Base-by-base conservation (phyloP, 2,888 invertebrate genomes). In the Automeris io region DNA sequence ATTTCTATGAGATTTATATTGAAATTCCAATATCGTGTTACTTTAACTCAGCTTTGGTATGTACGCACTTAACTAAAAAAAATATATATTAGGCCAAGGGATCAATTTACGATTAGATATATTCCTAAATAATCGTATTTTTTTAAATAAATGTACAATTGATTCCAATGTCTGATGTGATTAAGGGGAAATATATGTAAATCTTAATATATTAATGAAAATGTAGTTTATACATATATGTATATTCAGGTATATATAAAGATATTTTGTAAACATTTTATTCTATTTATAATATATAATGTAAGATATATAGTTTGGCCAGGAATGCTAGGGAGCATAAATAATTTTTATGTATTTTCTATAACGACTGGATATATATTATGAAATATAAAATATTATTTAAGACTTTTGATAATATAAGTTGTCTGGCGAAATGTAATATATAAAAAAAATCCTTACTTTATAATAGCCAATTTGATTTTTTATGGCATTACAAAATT, bases 101-200 rank as follows among this genome's bases (percentile, higher is more conserved):
- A 76, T 67, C 73, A 73, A 75, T 53, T 62, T 55, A 51, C 57
- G 51, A 51, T 47, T 52, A 51, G 38, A 40, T 51, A 45, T 39
- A 32, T 16, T 26, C 41, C 31, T 41, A 35, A 21, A 33, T 21
- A 18, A 19, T 19, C n/a, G 3, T 5, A 12, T 12, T 12, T 5
- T 13, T 25, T 7, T 2, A 33, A 5, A 22, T 9, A 22, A 22
- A 26, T 29, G 6, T 32, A 19, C 21, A 12, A 18, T 19, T 19
- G 16, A 23, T 19, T 19, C 21, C 12, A 33, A 33, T 21, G 19
- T 12, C 21, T 33, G 8, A 2, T 33, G 3, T 18, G 19, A 7
- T 19, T 33, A 11, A 11, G 9, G 7, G 2, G 9, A 18, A 11
- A 8, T 18, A 19, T 21, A 11, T 18, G 12, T 11, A 19, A 33